These are phyloP conservation scores for Agrypnia vestita DNA, from an alignment of 1,140 invertebrate genomes.

Conservation along the genomic window DNA sequence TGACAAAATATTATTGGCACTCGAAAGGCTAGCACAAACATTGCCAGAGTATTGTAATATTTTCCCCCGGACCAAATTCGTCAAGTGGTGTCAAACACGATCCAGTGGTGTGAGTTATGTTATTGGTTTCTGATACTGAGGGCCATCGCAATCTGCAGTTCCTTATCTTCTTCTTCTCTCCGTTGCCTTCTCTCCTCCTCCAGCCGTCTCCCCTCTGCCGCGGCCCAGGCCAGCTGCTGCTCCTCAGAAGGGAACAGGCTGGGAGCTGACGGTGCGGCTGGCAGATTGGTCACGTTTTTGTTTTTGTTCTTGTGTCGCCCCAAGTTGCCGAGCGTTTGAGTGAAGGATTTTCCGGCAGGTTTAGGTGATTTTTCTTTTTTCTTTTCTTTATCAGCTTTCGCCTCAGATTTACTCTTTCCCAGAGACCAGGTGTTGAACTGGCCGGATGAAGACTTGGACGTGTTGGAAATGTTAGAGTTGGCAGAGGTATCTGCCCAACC, in stretches of 20 bases:
- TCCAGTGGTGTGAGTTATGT: not conserved
- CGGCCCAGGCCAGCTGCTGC: slow-evolving; percentile 75
- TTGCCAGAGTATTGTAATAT: not conserved
- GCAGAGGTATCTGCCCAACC: slow-evolving; percentile 42
- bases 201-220: slow-evolving; percentile 72
- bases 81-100: slow-evolving; percentile 12
- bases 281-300: slow-evolving; percentile 28
- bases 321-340: slow-evolving; percentile 62
- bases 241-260: slow-evolving; percentile 68
- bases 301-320: slow-evolving; percentile 63
- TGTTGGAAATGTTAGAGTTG: slow-evolving; percentile 23
- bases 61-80: too few relatives aligned
- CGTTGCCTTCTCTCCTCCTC: slow-evolving; percentile 69
- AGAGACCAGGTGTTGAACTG: slow-evolving; percentile 55
- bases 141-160: slow-evolving; percentile 73
- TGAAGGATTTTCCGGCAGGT: slow-evolving; percentile 64
- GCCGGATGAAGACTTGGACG: not conserved
- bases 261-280: not conserved
- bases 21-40: too few relatives aligned
- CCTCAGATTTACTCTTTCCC: slow-evolving; percentile 61
- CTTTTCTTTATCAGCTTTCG: slow-evolving; percentile 46
- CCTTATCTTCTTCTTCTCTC: slow-evolving; percentile 71
- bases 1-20: too few relatives aligned
- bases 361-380: slow-evolving; percentile 71
- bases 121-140: slow-evolving; percentile 66